Conservation (phyloP, 1,140 invertebrate species). For the Drosophila ironensis region DNA sequence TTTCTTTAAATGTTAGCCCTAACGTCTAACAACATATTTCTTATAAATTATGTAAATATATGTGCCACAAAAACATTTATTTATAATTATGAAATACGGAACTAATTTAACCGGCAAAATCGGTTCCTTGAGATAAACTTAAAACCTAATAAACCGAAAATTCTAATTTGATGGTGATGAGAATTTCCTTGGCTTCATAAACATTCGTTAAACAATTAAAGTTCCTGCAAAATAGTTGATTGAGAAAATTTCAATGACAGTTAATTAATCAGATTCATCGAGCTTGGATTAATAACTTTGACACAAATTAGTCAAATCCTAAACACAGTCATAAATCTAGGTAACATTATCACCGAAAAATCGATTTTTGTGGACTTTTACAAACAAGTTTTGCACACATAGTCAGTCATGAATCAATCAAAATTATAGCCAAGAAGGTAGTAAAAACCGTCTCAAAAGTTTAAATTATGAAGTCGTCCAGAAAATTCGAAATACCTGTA, state of each 20-base stretch:
- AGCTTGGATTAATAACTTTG: neutral
- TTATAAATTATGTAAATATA: too few relatives aligned
- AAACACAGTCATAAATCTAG: constrained; percentile 9
- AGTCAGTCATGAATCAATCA: constrained; percentile 31
- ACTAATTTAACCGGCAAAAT: too few relatives aligned
- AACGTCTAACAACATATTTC: too few relatives aligned
- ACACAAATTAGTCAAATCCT: neutral
- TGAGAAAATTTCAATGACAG: neutral
- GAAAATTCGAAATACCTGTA: too few relatives aligned
- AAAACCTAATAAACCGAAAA: too few relatives aligned
- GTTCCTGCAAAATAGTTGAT: neutral
- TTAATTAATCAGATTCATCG: constrained; percentile 3
- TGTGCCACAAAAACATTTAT: too few relatives aligned
- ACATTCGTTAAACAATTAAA: too few relatives aligned
- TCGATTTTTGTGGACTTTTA: neutral
- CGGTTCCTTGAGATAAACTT: too few relatives aligned
- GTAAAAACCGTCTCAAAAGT: constrained; percentile 1
- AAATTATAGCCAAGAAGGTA: constrained; percentile 2
- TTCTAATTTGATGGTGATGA: too few relatives aligned
- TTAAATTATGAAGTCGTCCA: constrained; percentile 8
- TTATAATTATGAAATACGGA: too few relatives aligned
- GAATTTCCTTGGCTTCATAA: too few relatives aligned
- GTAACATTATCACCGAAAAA: neutral
- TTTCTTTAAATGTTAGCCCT: too few relatives aligned
- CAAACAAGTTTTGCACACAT: constrained; percentile 8